Base-by-base conservation (phyloP, 53 echinoderm and acorn worm genomes). In the Astropecten irregularis region DNA sequence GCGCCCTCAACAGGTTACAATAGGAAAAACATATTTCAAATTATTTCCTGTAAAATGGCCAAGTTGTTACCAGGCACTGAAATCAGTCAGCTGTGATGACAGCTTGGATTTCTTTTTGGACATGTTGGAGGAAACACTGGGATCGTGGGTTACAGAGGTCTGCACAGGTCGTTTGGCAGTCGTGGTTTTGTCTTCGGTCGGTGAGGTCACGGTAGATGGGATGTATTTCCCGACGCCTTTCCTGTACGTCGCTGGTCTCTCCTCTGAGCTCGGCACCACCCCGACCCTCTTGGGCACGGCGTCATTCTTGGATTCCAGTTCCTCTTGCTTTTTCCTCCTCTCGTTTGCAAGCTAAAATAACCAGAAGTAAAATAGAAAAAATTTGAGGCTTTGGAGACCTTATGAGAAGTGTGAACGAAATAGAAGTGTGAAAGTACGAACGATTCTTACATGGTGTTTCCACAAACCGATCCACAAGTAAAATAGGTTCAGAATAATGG, bases 221-320 rank as follows among this genome's bases (percentile, higher is more conserved):
- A 97, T 88, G 79, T 97, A 97, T 82, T 94, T 97, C 55, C 99
- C 99, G 10, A 97, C 86, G 22, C 99, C 99, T 40, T 73, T 69
- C 52, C 94, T 83, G 73, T 92, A 99, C 1, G 92, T 90, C 46
- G 83, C 77, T 13, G 99, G 99, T 69, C 66, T 91, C 49, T 99
- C 93, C 65, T 91, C 88, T 15, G 84, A 74, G 10, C 67, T 85
- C 28, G 92, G 90, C 26, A 61, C 51, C 19, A 95, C 81, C 1
- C 86, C 76, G 27, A 81, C 47, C 1, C 59, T 56, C 18, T 84
- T 77, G 4, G 87, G 25, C 6, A 69, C 40, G 34, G 59, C 60
- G 11, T 86, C 86, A 48, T 71, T 66, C 65, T 83, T 86, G 2
- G 88, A 86, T 44, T 72, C 91, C 2, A 82, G 83, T 9, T 81